Evolutionary conservation across 2,113 vertebrate genomes (phyloP), one percentile per base, ranked within the genome.

Genomic region (Lonchura striata): DNA sequence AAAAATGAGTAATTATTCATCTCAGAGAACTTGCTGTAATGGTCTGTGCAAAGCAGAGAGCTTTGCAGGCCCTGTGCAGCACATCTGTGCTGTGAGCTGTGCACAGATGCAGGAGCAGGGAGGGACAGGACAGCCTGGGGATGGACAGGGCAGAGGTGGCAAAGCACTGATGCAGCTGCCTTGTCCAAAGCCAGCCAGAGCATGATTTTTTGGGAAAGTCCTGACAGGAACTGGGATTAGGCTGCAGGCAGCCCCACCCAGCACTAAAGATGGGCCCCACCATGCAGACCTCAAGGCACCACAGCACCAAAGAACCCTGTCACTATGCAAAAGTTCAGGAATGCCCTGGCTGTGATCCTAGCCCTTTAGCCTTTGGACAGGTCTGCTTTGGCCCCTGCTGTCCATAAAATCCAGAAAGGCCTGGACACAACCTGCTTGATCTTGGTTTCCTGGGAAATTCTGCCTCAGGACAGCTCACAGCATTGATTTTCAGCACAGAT

Each of bases 121-220:
- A 87, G 66, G 35, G 33, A 59, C 5, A 65, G 8, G 10, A 28
- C 42, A 33, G 17, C 7, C 7, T 41, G 65, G 56, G 23, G 9
- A 7, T 11, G 28, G 42, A 54, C 28, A 82, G 37, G 70, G 28
- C 7, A 15, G 35, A 42, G 23, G 6, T 25, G 9, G 17, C 47
- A 44, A 22, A 30, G 13, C 22, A n/a, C 19, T 53, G 46, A 30
- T 0, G 0, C 5, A 15, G 8, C 8, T 22, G 11, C 22, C 8
- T 68, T 31, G 31, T 19, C 54, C 44, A 78, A 66, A 74, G 61
- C 24, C 16, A 50, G 6, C 6, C 61, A 68, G 80, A 68, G 41
- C 5, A 15, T 4, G 44, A 27, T 57, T 66, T 87, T 31, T 44
- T 71, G 39, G 52, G 22, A 87, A 78, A 57, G 46, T 10, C 5